Evolutionary conservation across 2,888 invertebrate species (phyloP), one percentile per base, ranked within the genome.

Genomic region (Teleiodes luculella): DNA sequence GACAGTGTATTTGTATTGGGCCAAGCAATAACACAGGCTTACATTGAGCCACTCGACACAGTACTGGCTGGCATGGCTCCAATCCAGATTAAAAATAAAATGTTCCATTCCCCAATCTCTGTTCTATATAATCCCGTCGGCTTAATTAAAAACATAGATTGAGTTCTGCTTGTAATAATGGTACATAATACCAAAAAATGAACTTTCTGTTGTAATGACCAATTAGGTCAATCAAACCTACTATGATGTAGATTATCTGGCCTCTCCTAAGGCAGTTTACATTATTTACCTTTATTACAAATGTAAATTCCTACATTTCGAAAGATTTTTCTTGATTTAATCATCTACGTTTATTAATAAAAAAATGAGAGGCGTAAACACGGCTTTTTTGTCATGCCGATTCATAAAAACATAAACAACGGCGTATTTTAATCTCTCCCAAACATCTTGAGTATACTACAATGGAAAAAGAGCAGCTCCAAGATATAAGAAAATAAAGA

Each of bases 1-100:
- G 39, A 16, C 50, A 45, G 37, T 39, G 20, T 20, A 7, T 46
- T 10, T 33, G 53, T 53, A 53, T 53, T 48, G 53, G 48, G 39
- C 41, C 35, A 14, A 39, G 39, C 47, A 53, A 48, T 48, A 47
- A 31, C 47, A 16, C 36, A 4, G 31, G 54, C 43, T 55, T 43
- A 46, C 51, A 33, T 45, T 46, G 35, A 51, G 54, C 54, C 43
- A 51, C 46, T 55, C 35, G 37, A 18, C 51, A 41, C 49, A 18
- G 46, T 36, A 18, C 24, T 13, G n/a, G 41, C 18, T 55, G 54
- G 54, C 54, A 51, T 8, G 3, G 35, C 18, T 46, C 54, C 54
- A 55, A 55, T 55, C 54, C 36, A 49, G 54, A 55, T 55, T 50
- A 55, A 53, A 53, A 55, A 51, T 30, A 46, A 46, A 55, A 55